Conservation (phyloP, 2,797 vertebrate genomes). For the Sparus aurata region DNA sequence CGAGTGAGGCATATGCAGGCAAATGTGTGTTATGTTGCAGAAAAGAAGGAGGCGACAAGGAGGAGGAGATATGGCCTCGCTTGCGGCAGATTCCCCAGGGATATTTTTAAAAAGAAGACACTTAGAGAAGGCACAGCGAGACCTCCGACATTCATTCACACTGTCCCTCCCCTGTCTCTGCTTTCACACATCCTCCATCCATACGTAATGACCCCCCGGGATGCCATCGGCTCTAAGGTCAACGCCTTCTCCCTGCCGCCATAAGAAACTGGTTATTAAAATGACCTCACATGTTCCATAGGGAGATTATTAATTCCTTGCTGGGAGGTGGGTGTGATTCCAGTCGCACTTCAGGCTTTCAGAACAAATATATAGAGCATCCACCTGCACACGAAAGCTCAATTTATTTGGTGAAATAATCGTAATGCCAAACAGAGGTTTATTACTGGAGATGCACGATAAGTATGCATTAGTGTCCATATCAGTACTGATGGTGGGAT, state of each 20-base stretch:
- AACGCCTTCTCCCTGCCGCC: conserved; percentile 9
- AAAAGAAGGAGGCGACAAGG: conserved; percentile 15
- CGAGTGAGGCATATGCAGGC: conserved; percentile 25
- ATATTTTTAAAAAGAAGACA: conserved; percentile 53
- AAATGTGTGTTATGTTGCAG: conserved; percentile 26
- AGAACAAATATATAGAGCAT: conserved; percentile 1
- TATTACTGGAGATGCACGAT: conserved; percentile 11
- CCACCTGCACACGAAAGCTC: conserved; percentile 27
- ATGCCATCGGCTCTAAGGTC: conserved; percentile 52
- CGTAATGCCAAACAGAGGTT: conserved; percentile 14
- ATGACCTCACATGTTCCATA: conserved; percentile 49
- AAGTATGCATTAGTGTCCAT: conserved; percentile 1
- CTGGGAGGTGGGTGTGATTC: conserved; percentile 21
- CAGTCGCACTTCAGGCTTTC: conserved; percentile 6
- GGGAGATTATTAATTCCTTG: conserved; percentile 42
- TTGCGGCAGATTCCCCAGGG: conserved; percentile 43
- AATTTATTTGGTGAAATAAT: background rate
- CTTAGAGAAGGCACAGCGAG: conserved; percentile 40
- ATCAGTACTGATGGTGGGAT: conserved; percentile 15
- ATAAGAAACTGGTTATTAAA: conserved; percentile 47
- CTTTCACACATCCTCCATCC: conserved; percentile 62
- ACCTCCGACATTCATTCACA: conserved; percentile 40
- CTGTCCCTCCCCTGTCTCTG: conserved; percentile 29
- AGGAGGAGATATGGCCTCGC: conserved; percentile 15
- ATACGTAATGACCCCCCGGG: conserved; percentile 57